Base-by-base conservation (phyloP, 2,888 invertebrate genomes). In the Pachycephus smyrnensis region DNA sequence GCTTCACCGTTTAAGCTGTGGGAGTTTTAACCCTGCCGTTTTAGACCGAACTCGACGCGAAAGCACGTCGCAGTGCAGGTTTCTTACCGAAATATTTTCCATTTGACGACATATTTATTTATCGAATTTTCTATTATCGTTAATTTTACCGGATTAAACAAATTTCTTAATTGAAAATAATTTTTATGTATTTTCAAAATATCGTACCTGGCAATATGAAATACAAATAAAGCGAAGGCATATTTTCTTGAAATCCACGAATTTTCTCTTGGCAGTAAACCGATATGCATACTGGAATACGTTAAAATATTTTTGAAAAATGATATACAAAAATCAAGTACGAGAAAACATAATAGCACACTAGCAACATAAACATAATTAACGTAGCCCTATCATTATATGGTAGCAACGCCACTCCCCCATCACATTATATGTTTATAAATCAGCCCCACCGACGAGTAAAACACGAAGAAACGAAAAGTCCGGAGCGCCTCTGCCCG, bases 391-490 rank as follows among this genome's bases (percentile, higher is more conserved):
- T 91, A 91, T 91, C 90, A 91, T 91, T 91, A 91, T 91, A 91
- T 91, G 90, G 91, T 91, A 91, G 91, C 91, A 89, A 86, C 86
- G 85, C 91, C 91, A 91, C 91, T 90, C 91, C 91, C 90, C 89
- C 91, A 91, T 91, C 91, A 91, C 89, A 91, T 91, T 91, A 91
- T 91, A 91, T 91, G 90, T 91, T 91, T 91, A 91, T 91, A 91
- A 91, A 91, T 91, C 91, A 91, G 90, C 82, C 82, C 84, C 83
- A 83, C 84, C 84, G 84, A 80, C 82, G 82, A 81, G 83, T 84
- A 86, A 86, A 86, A 86, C 83, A 88, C 84, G 84, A 86, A 83
- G 83, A 82, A 86, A 85, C 84, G 81, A 78, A 84, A 83, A 78
- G 79, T 80, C 76, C 79, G 76, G 76, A 82, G 83, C 71, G 78